Conservation (phyloP, 64 coral and sea anemone species). For the Catalaphyllia jardinei region DNA sequence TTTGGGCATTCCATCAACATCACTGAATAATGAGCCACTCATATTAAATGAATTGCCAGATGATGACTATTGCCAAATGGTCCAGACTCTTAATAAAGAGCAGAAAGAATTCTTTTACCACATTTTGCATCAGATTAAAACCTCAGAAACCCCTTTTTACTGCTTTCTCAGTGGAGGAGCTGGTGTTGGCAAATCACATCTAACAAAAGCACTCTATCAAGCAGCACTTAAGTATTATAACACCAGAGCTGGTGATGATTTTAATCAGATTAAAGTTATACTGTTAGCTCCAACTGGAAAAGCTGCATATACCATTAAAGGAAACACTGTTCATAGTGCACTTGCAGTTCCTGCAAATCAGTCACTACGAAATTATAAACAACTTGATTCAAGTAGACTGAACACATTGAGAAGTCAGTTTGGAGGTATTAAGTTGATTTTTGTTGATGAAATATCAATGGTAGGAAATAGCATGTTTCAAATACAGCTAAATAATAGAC, state of each 20-base stretch:
- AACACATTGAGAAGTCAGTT: not conserved
- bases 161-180: not conserved
- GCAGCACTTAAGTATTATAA: too few relatives aligned
- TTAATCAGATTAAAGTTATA: too few relatives aligned
- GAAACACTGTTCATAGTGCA: too few relatives aligned
- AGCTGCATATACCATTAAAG: too few relatives aligned
- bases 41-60: conserved; percentile 1
- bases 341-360: not conserved
- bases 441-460: not conserved
- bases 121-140: conserved; percentile 8
- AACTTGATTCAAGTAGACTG: not conserved
- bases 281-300: too few relatives aligned
- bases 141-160: conserved; percentile 25
- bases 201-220: too few relatives aligned
- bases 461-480: not conserved
- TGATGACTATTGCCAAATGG: not conserved
- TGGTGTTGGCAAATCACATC: too few relatives aligned
- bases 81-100: not conserved
- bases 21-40: not conserved
- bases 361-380: not conserved
- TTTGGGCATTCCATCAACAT: not conserved
- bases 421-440: too few relatives aligned
- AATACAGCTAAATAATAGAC: too few relatives aligned
- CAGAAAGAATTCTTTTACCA: too few relatives aligned
- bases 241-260: too few relatives aligned